Base-by-base conservation (phyloP, 1,140 invertebrate species). In the Bombus picipes region DNA sequence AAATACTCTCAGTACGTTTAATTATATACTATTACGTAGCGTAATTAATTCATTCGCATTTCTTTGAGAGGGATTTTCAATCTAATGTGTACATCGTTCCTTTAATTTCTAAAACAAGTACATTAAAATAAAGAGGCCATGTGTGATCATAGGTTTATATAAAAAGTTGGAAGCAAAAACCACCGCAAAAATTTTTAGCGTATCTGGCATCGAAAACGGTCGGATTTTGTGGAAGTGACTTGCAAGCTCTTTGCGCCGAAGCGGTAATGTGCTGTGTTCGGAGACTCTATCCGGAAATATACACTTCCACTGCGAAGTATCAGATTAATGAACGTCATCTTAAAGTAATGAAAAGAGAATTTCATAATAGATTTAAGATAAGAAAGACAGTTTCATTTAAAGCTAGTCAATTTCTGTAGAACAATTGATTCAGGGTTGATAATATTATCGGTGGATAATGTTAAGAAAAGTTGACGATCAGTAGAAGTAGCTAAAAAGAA, bases 1-100 rank as follows among this genome's bases (percentile, higher is more conserved):
- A 94, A 37, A 95, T 95, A 88, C 94, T 93, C 96, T 97, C 95
- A 96, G 97, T 94, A 95, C 94, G 81, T 37, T 65, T 5, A 41
- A 34, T 3, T 39, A 10, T 28, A 28, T 32, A 15, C 47, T 62
- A 28, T 62, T 12, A 62, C 28, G 5, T 18, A 47, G 47, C 1
- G 47, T 47, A n/a, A 62, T 62, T 62, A 62, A 6, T 53, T 62
- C 59, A n/a, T 62, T n/a, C 22, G 59, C 59, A n/a, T 28, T 4
- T 12, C 3, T 28, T 62, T 62, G 4, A n/a, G n/a, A n/a, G 12
- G 10, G 10, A 13, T 62, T 62, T 62, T 62, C 22, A n/a, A 62
- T n/a, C 12, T 22, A 53, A 53, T 0, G 15, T 8, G 18, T 22
- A 53, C 18, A 53, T 22, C 5, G 5, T 53, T 53, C 18, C 18